Conservation (phyloP, 2,797 vertebrate species). For the Peromyscus melanophrys region DNA sequence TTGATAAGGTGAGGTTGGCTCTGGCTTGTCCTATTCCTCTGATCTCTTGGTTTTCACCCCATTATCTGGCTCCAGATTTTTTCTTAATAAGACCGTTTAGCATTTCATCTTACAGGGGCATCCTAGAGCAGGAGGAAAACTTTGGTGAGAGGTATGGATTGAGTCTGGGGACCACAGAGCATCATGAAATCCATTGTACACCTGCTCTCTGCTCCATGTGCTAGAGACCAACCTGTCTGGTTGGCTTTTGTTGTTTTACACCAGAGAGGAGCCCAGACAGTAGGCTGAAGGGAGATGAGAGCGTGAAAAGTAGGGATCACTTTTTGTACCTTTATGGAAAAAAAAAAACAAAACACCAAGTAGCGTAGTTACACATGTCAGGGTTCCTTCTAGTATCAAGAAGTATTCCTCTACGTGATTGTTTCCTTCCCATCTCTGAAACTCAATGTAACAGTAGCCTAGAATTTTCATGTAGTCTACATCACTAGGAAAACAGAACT, state of each 20-base stretch:
- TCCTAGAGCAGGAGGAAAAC: background rate
- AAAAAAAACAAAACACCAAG: background rate
- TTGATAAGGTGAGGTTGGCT: too few species aligned
- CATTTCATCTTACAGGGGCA: too few species aligned
- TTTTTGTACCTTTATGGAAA: background rate
- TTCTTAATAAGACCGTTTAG: too few species aligned
- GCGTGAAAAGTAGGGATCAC: background rate
- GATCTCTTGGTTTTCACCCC: too few species aligned
- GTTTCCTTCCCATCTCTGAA: background rate
- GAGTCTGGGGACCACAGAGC: background rate
- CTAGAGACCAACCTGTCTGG: background rate
- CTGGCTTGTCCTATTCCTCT: too few species aligned
- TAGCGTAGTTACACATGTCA: background rate
- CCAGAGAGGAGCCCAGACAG: background rate
- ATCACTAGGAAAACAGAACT: background rate
- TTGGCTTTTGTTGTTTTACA: background rate
- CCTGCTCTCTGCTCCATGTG: background rate
- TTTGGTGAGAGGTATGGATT: background rate
- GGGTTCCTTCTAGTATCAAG: background rate
- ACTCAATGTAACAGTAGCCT: background rate
- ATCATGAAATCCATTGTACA: background rate
- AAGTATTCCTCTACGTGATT: background rate
- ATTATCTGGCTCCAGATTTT: too few species aligned
- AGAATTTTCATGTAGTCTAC: background rate
- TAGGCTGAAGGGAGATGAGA: background rate